Evolutionary conservation across 1,140 invertebrate species (phyloP).

Genomic region (Phocides pigmalion): DNA sequence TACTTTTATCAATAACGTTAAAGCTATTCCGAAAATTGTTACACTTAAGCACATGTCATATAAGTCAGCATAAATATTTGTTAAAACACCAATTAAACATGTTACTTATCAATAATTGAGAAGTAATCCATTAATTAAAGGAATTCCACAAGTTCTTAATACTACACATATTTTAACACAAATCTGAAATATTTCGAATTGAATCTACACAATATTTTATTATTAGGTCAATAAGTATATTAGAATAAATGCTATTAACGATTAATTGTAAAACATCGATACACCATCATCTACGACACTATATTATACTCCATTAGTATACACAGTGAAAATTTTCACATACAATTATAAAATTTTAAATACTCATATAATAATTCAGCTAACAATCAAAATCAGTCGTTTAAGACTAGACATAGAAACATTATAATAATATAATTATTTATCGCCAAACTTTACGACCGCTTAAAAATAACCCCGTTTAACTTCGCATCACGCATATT

Average conservation of each 20-base stretch:
- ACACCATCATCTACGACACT: too few relatives aligned
- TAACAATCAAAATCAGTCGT: slow-evolving; percentile 79
- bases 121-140: too few relatives aligned
- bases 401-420: slow-evolving; percentile 53
- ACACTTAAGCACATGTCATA: slow-evolving; percentile 4
- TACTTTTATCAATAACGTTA: neutral
- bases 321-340: slow-evolving; percentile 67
- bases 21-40: slow-evolving; percentile 19
- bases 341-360: slow-evolving; percentile 73
- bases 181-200: too few relatives aligned
- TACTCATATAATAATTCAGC: slow-evolving; percentile 51
- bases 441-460: neutral
- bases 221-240: neutral
- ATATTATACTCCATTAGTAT: slow-evolving; percentile 70
- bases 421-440: slow-evolving; percentile 8
- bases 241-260: slow-evolving; percentile 3
- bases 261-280: slow-evolving; percentile 63
- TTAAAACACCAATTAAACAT: too few relatives aligned
- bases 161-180: neutral
- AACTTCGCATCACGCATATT: too few relatives aligned
- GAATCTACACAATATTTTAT: too few relatives aligned
- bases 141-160: too few relatives aligned
- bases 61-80: too few relatives aligned
- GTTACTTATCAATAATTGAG: too few relatives aligned
- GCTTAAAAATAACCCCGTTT: neutral